Conservation (phyloP, 2,888 invertebrate genomes). For the Tinea pellionella region DNA sequence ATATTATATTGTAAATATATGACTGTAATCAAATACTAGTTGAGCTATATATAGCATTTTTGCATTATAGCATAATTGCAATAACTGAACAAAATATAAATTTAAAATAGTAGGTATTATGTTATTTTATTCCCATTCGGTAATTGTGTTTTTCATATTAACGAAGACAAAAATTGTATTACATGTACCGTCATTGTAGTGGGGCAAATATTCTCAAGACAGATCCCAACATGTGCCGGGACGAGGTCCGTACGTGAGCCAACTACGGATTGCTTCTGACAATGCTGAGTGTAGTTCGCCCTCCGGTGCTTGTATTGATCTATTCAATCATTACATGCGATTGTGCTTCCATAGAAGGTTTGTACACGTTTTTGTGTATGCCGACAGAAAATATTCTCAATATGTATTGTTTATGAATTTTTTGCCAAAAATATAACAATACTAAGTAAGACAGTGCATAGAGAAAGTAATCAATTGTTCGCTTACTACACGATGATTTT, state of each 20-base stretch:
- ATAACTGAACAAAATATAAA: no score
- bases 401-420: neutral
- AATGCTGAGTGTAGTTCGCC: slow-evolving; percentile 2
- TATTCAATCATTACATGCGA: slow-evolving; percentile 38
- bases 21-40: no score
- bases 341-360: slow-evolving; percentile 24
- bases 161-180: slow-evolving; percentile 17
- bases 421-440: no score
- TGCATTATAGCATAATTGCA: no score
- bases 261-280: slow-evolving; percentile 26
- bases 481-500: no score
- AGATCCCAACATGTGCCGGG: slow-evolving; percentile 19
- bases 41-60: no score
- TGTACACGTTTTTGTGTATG: neutral
- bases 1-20: no score
- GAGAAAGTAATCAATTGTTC: no score
- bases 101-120: no score
- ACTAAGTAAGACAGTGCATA: no score
- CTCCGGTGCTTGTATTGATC: slow-evolving; percentile 27
- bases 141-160: neutral
- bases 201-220: slow-evolving; percentile 23
- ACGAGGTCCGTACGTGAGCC: slow-evolving; percentile 28
- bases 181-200: slow-evolving; percentile 25
- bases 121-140: neutral
- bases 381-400: neutral